Conservation (phyloP, 2,797 vertebrate genomes). For the Enoplosus armatus region DNA sequence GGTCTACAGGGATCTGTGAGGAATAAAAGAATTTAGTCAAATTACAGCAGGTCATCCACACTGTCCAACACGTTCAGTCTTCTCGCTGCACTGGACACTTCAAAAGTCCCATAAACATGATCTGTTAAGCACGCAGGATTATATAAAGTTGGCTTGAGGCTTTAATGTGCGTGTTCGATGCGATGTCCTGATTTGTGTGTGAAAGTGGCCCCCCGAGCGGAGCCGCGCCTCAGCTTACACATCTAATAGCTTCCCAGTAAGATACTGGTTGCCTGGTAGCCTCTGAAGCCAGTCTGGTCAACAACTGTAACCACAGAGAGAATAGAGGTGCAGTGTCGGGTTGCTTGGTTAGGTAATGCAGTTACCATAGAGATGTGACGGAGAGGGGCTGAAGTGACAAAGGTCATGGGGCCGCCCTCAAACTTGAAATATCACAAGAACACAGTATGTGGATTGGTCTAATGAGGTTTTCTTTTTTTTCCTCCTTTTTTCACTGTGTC, state of each 20-base stretch:
- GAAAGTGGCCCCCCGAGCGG: not conserved
- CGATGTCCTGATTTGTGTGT: slow-evolving; percentile 20
- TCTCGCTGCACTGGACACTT: not conserved
- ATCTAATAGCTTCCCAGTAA: slow-evolving; percentile 37
- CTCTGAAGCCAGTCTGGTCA: slow-evolving; percentile 44
- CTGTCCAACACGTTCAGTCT: not conserved
- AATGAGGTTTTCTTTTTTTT: slow-evolving; percentile 12
- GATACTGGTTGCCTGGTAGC: slow-evolving; percentile 17
- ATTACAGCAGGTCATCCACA: slow-evolving; percentile 3
- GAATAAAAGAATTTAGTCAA: not conserved
- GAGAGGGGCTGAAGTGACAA: slow-evolving; percentile 6
- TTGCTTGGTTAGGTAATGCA: not conserved
- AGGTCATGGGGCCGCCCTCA: slow-evolving; percentile 2
- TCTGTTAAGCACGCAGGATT: not conserved
- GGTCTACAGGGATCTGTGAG: not conserved
- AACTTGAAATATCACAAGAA: slow-evolving; percentile 21
- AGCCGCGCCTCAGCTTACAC: slow-evolving; percentile 24
- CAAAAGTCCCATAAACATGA: not conserved
- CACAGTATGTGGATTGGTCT: slow-evolving; percentile 1
- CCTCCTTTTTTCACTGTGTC: slow-evolving; percentile 20
- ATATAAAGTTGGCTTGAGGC: not conserved
- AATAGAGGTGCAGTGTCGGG: not conserved
- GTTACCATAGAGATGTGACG: not conserved
- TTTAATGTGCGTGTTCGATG: slow-evolving; percentile 5
- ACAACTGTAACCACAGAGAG: slow-evolving; percentile 20